A percentile compares a stretch with the other conserved stretches of the same genome.
These are phyloP conservation scores for Polyommatus iphigenia DNA, from an alignment of 2,888 invertebrate genomes.

Conservation along the genomic window DNA sequence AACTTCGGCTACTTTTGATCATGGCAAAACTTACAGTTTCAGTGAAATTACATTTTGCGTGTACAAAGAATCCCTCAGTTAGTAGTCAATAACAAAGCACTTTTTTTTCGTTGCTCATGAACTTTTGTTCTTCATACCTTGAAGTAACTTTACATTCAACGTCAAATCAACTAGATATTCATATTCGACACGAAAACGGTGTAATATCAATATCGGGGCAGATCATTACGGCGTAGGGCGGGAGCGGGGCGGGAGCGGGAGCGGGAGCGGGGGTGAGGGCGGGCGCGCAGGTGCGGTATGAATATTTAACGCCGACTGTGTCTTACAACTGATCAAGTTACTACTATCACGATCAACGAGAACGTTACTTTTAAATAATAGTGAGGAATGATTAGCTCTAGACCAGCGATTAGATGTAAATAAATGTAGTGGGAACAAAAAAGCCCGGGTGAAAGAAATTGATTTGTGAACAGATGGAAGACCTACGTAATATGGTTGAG, in stretches of 20 bases:
- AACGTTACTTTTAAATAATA: background rate
- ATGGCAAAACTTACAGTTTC: no score
- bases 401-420: no score
- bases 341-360: background rate
- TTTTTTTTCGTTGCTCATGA: background rate
- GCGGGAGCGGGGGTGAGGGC: background rate
- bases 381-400: no score
- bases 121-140: background rate
- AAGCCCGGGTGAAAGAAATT: no score
- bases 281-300: constrained; percentile 15
- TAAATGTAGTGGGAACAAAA: no score
- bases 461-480: no score
- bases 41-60: no score
- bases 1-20: no score
- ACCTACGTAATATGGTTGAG: no score
- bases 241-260: background rate
- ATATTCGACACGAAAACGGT: background rate
- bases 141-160: constrained; percentile 1
- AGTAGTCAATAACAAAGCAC: no score
- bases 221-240: constrained; percentile 4
- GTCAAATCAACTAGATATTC: background rate
- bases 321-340: constrained; percentile 5
- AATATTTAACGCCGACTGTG: constrained; percentile 5
- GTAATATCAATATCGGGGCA: background rate
- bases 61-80: no score